Percentiles rank a stretch among this genome's conserved stretches.
phyloP scores from a whole-genome alignment of 2,888 invertebrate genomes.

The Drosophila mulleri region DNA sequence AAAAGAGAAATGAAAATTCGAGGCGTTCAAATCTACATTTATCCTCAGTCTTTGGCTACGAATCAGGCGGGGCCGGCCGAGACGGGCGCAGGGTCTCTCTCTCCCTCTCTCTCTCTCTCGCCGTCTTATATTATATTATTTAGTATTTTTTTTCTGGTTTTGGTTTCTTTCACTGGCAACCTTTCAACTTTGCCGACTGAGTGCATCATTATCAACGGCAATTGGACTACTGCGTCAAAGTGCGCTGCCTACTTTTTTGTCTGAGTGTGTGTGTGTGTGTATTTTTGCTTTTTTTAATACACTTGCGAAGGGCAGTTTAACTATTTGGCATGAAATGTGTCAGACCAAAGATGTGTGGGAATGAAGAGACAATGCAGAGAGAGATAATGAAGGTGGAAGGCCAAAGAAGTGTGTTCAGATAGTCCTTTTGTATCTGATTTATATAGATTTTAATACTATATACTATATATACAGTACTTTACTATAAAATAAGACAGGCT shows the following conservation, averaged over 20 bases:
- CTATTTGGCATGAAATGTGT: not conserved
- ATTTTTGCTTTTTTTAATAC: conserved; percentile 8
- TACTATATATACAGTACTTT: no score
- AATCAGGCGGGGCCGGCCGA: conserved; percentile 25
- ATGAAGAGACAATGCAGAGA: no score
- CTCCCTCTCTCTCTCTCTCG: not conserved
- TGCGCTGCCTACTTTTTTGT: conserved; percentile 67
- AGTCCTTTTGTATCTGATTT: no score
- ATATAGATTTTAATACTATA: no score
- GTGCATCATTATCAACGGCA: conserved; percentile 82
- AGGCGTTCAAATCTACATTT: conserved; percentile 82
- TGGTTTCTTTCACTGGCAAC: conserved; percentile 43
- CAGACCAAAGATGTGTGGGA: not conserved
- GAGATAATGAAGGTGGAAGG: not conserved
- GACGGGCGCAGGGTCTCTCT: conserved; percentile 20
- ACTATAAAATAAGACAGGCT: not conserved
- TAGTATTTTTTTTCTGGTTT: conserved; percentile 25
- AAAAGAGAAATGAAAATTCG: conserved; percentile 61
- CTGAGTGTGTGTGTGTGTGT: not conserved
- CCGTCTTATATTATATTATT: conserved; percentile 25
- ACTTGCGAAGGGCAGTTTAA: not conserved
- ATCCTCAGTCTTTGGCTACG: conserved; percentile 36
- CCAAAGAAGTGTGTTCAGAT: not conserved
- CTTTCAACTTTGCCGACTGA: conserved; percentile 82
- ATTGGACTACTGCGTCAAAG: conserved; percentile 82